Percentiles rank a stretch among this genome's conserved stretches.
These are phyloP conservation scores for Dasysyrphus albostriatus DNA, from an alignment of 2,888 invertebrate species.

Conservation along the genomic window DNA sequence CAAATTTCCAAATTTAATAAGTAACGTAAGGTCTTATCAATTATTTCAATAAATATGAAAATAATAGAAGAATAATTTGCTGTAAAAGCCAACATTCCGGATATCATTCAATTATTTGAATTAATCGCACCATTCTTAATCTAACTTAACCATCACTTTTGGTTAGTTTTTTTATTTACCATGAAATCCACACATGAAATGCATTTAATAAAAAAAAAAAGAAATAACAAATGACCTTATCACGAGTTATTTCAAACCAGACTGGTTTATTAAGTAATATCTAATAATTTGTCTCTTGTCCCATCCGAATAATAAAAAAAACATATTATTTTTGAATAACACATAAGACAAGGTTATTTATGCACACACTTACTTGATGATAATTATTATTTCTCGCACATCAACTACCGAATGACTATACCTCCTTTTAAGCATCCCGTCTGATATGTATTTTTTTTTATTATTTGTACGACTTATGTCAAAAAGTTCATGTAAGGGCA, in stretches of 20 bases:
- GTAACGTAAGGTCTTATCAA: background rate
- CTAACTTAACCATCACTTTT: slow-evolving; percentile 1
- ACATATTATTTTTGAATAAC: background rate
- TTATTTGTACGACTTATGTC: no score
- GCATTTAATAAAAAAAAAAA: slow-evolving; percentile 2
- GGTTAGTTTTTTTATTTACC: background rate
- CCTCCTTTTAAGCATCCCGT: slow-evolving; percentile 6
- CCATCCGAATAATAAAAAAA: slow-evolving; percentile 8
- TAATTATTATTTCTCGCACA: slow-evolving; percentile 32
- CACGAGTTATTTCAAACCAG: background rate
- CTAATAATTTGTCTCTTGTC: slow-evolving; percentile 7
- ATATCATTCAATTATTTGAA: background rate
- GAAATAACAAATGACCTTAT: background rate
- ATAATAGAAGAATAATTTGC: background rate
- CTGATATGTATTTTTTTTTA: no score
- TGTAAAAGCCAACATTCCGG: background rate
- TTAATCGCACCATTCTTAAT: background rate
- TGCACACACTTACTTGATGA: background rate
- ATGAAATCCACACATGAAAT: slow-evolving; percentile 8
- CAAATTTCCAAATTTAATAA: background rate
- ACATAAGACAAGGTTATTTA: slow-evolving; percentile 24
- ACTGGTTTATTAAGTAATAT: slow-evolving; percentile 27
- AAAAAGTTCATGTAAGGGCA: no score
- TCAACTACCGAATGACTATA: background rate
- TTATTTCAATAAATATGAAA: background rate